These are phyloP conservation scores for Tupaia chinensis DNA, from an alignment of 2,113 vertebrate genomes.

Conservation along the genomic window DNA sequence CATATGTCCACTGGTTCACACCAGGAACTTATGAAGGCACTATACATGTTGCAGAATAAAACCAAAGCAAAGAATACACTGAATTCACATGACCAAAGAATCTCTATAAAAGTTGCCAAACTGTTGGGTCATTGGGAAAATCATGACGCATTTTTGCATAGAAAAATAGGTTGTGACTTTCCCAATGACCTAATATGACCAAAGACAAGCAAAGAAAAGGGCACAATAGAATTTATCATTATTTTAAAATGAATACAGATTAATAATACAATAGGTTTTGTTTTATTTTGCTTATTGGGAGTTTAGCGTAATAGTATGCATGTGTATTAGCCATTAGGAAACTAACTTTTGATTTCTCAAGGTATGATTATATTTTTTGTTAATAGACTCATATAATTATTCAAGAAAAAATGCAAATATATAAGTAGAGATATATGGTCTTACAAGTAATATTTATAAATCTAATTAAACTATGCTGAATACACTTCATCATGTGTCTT, in stretches of 20 bases:
- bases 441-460: not conserved
- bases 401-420: not conserved
- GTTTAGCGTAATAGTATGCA: not conserved
- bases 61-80: not conserved
- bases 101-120: not conserved
- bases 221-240: not conserved
- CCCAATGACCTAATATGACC: not conserved
- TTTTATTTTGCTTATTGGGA: not conserved
- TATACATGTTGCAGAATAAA: not conserved
- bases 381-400: not conserved
- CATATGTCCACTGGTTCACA: not conserved
- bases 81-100: not conserved
- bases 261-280: not conserved
- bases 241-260: not conserved
- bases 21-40: not conserved
- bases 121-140: not conserved
- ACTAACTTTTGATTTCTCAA: not conserved
- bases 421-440: not conserved
- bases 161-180: too few species aligned
- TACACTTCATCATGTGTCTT: not conserved
- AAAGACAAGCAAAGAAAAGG: not conserved
- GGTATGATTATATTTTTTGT: not conserved
- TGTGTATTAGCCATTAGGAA: not conserved
- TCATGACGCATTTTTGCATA: too few species aligned
- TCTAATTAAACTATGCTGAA: not conserved